Evolutionary conservation across 2,888 invertebrate species (phyloP), one percentile per base, ranked within the genome.

Genomic region (Scaptomyza caliginosa): DNA sequence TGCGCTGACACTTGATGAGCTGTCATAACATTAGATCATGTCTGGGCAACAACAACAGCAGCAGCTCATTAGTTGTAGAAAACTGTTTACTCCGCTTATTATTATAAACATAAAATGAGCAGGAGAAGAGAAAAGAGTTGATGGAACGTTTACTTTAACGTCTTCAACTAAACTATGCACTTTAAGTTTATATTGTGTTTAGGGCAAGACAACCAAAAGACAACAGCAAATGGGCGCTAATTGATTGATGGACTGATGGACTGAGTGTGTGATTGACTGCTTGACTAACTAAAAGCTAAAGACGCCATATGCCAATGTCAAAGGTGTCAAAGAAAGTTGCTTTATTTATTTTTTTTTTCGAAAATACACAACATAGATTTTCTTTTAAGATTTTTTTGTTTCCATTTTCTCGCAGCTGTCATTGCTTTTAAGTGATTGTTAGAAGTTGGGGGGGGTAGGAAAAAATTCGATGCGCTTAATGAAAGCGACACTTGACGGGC

Each of bases 21-120:
- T 89, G 89, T 89, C 90, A 89, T 89, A 89, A 89, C 90, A 89
- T 88, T 88, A 89, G 88, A 89, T 89, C 85, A 87, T 62, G 76
- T 75, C 74, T 73, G 66, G 42, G 65, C 36, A 59, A 67, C 62
- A 67, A 39, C 28, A 48, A 40, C 38, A 49, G 26, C 48, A 59
- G 52, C 46, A 70, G 65, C 87, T 84, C 83, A 84, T 84, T 84
- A 84, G 86, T 77, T 68, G 71, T 62, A 63, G 57, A 66, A 71
- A 84, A 84, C 70, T 86, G 82, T 84, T 81, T 82, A 71, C 81
- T 73, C 59, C 57, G 77, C 86, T 83, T 86, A 86, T 86, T 86
- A 81, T 66, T 77, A 83, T 80, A 84, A 81, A 72, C 81, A 86
- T 74, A 59, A 80, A 64, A 49, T 32, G 63, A 55, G 57, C 46